Conservation (phyloP, 2,113 vertebrate genomes). For the Psilopogon haemacephalus region DNA sequence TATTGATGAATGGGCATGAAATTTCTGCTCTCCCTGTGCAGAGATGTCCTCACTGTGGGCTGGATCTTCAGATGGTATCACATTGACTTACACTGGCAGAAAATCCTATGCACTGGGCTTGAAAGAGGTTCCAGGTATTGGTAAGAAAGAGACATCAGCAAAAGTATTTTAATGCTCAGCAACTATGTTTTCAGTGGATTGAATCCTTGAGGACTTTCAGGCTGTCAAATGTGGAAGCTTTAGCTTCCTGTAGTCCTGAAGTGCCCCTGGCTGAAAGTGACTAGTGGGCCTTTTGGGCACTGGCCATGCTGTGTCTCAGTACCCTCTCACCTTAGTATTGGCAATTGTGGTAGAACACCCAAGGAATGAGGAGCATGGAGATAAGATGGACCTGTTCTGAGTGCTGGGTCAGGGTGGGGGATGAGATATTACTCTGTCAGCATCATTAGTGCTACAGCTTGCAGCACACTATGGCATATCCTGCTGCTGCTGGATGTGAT, state of each 20-base stretch:
- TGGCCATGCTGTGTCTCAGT: neutral
- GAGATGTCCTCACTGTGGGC: neutral
- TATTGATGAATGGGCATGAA: neutral
- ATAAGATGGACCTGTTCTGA: neutral
- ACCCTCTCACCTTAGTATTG: neutral
- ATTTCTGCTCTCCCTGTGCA: neutral
- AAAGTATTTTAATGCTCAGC: neutral
- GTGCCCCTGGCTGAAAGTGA: neutral
- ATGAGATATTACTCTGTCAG: neutral
- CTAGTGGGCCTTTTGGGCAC: neutral
- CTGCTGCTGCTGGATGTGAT: neutral
- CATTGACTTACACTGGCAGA: neutral
- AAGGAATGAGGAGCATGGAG: neutral
- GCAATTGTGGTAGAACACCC: neutral
- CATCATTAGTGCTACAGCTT: neutral
- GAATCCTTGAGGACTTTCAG: neutral
- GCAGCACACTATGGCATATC: neutral
- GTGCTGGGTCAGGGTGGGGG: neutral
- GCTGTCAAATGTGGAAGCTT: neutral
- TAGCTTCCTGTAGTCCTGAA: neutral
- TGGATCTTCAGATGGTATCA: neutral
- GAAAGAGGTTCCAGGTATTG: neutral
- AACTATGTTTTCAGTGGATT: neutral
- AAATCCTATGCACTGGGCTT: neutral
- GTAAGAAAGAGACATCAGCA: neutral